Percentiles rank a stretch among this genome's conserved stretches.
Conservation (phyloP, 2,888 invertebrate species). For the Mystacides longicornis region DNA sequence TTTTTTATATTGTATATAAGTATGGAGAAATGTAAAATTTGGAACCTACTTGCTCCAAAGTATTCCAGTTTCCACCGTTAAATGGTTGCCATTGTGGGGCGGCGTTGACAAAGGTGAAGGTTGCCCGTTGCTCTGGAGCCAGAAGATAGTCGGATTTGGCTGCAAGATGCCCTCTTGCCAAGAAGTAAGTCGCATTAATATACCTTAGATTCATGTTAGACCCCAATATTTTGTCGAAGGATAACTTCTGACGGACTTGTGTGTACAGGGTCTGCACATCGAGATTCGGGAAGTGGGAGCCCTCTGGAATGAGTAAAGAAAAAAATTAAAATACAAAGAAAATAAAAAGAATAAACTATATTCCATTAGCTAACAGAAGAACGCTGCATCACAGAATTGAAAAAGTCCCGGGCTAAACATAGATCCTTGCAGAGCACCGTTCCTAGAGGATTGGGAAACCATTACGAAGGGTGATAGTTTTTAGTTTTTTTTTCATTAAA, state of each 20-base stretch:
- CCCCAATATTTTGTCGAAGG: slow-evolving; percentile 17
- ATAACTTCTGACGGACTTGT: slow-evolving; percentile 14
- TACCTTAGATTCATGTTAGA: slow-evolving; percentile 32
- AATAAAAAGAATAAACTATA: no score
- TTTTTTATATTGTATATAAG: no score
- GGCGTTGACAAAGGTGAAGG: slow-evolving; percentile 58
- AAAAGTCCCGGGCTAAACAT: no score
- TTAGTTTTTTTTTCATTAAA: no score
- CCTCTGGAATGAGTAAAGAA: slow-evolving; percentile 12
- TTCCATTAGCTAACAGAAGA: neutral
- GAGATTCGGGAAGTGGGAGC: slow-evolving; percentile 18
- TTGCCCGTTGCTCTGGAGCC: slow-evolving; percentile 49
- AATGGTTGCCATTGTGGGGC: slow-evolving; percentile 62
- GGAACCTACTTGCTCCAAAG: slow-evolving; percentile 38
- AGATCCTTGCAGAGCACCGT: no score
- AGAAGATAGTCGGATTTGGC: slow-evolving; percentile 58
- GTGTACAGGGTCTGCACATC: slow-evolving; percentile 18
- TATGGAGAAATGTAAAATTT: no score
- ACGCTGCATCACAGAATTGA: no score
- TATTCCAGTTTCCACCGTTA: slow-evolving; percentile 54
- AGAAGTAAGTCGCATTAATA: slow-evolving; percentile 38
- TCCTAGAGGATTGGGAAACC: no score
- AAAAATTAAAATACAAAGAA: no score
- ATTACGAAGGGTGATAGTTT: no score
- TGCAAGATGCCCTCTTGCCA: slow-evolving; percentile 55